Base-by-base conservation (phyloP, 1,140 invertebrate species). In the Hylaeus anthracinus region DNA sequence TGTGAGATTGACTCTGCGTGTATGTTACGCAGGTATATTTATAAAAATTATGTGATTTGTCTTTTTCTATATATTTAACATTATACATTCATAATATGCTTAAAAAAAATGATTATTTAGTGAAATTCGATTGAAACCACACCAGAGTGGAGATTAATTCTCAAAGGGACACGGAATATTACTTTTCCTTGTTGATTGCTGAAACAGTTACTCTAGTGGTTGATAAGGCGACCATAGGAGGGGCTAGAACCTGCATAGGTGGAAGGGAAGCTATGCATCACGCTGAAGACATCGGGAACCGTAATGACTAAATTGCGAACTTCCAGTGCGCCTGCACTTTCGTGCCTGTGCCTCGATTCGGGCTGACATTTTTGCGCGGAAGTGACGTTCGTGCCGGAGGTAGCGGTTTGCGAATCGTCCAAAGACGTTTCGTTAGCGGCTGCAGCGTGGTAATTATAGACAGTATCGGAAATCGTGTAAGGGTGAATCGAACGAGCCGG, bases 251-350 rank as follows among this genome's bases (percentile, higher is more conserved):
- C 58, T 55, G 67, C 51, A 79, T 83, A 79, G 84, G 65, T 76
- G 75, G 71, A 82, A 79, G 79, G 79, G 84, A 86, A 86, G 84
- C 77, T 86, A 60, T 82, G 74, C 69, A 85, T 86, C 84, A 79
- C 43, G 43, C 66, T 76, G 66, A 60, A 86, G 75, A 64, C 66
- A 86, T 74, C 63, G 81, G 60, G 72, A 67, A 76, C 72, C 60
- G 58, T 86, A 83, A 86, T 83, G 85, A 78, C 85, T 87, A 86
- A 84, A 87, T 86, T 84, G 77, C 85, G 53, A 80, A 86, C 70
- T 87, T 87, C 81, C 85, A 86, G 85, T 87, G 60, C 85, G 74
- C 43, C 60, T 86, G 81, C 74, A 87, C 85, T 86, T 80, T 86
- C 61, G 76, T 85, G 75, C 69, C 69, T 64, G 67, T 72, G 81